Evolutionary conservation across 2,888 invertebrate genomes (phyloP).

Genomic region (Brenthis ino): DNA sequence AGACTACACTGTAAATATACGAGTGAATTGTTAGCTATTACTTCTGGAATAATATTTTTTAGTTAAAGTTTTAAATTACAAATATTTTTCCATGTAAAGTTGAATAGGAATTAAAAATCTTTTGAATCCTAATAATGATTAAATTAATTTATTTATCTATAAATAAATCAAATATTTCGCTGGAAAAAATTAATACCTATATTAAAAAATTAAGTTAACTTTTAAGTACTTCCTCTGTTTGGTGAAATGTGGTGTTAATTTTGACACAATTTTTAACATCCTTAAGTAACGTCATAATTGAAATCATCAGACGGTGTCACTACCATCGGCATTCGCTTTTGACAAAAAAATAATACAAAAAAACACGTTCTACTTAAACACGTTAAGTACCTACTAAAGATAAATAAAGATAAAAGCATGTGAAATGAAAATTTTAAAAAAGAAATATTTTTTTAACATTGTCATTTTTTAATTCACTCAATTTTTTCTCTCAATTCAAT

Average conservation of each 20-base stretch:
- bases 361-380: constrained; percentile 31
- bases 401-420: neutral
- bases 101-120: too few species aligned
- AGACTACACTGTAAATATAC: too few species aligned
- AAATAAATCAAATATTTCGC: too few species aligned
- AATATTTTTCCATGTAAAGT: too few species aligned
- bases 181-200: too few species aligned
- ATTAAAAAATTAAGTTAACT: neutral
- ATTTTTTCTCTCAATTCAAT: too few species aligned
- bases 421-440: constrained; percentile 5
- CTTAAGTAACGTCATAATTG: constrained; percentile 58
- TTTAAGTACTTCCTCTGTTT: neutral
- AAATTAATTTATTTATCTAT: neutral
- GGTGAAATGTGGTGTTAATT: constrained; percentile 58
- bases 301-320: constrained; percentile 56
- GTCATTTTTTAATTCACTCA: neutral
- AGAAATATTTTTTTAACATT: constrained; percentile 1
- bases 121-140: neutral
- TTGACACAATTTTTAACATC: constrained; percentile 63
- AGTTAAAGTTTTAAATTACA: too few species aligned
- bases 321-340: constrained; percentile 28
- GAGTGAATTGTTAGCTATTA: too few species aligned
- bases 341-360: constrained; percentile 26
- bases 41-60: too few species aligned
- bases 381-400: constrained; percentile 14